Evolutionary conservation across 2,888 invertebrate species (phyloP), one percentile per base, ranked within the genome.

Genomic region (Mystacides longicornis): DNA sequence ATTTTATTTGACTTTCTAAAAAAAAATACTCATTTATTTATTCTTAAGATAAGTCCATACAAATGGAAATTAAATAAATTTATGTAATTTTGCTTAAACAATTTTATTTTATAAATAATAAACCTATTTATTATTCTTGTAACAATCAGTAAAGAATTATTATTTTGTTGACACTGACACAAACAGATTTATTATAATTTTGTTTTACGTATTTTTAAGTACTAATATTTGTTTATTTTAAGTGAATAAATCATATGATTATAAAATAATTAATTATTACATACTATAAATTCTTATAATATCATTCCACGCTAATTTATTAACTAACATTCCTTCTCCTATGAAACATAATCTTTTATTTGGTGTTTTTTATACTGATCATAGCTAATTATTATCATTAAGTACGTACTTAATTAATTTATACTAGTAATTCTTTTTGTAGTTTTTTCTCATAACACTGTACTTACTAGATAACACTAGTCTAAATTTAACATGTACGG

Each of bases 291-390:
- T 37, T n/a, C 37, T n/a, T 7, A 16, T 37, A 54, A 58, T 60
- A 59, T 60, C 62, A 60, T 62, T 60, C 60, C 60, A 60, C 42
- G 59, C 61, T 60, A 62, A 60, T 16, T 7, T n/a, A n/a, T n/a
- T 37, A 37, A 37, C 60, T 63, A 61, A 62, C 60, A 62, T 61
- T 62, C 60, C 60, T 61, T 60, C 59, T 60, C 47, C 58, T 52
- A 46, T 57, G 37, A 20, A n/a, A n/a, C n/a, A 37, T 37, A 16
- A n/a, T 37, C 49, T 55, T 54, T 50, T 50, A 56, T 55, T 60
- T 60, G 55, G 55, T 7, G 51, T 49, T 59, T 52, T 60, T 57
- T 59, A 60, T 59, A 60, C 58, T 60, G 61, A 59, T 55, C n/a
- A n/a, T 57, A 59, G 55, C 47, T 51, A 51, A 48, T 57, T 47